phyloP scores from a whole-genome alignment of 2,888 invertebrate genomes.

The Chymomyza fuscimana region DNA sequence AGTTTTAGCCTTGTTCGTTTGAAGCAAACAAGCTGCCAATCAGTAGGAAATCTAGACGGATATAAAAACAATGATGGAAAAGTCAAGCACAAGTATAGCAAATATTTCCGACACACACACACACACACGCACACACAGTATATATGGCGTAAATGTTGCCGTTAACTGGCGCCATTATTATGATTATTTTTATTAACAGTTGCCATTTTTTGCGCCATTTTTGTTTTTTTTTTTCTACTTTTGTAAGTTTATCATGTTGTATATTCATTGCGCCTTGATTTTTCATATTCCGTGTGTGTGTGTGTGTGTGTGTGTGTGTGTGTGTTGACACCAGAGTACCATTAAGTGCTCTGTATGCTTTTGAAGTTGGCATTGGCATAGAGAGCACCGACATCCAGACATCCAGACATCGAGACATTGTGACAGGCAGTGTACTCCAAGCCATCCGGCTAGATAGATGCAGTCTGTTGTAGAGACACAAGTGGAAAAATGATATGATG shows the following conservation, averaged over 20 bases:
- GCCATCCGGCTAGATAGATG: not conserved
- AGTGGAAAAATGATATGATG: not conserved
- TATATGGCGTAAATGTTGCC: not conserved
- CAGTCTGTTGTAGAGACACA: not conserved
- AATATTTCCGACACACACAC: constrained; percentile 4
- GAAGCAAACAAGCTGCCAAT: too few species aligned
- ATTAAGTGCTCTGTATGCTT: constrained; percentile 44
- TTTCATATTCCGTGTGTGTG: constrained; percentile 1
- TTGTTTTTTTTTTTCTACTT: not conserved
- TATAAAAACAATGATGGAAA: not conserved
- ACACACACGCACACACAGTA: not conserved
- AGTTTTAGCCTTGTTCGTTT: too few species aligned
- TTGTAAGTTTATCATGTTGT: not conserved
- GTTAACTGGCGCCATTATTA: not conserved
- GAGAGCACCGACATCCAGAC: too few species aligned
- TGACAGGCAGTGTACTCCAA: too few species aligned
- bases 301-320: constrained; percentile 2
- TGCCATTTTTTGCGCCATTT: not conserved
- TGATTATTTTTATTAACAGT: constrained; percentile 1
- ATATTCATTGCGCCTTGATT: not conserved
- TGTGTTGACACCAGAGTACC: constrained; percentile 48
- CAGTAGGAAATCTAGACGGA: not conserved
- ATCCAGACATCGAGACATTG: too few species aligned
- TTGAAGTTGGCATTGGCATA: not conserved
- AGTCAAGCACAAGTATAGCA: not conserved